Base-by-base conservation (phyloP, 2,797 vertebrate species). In the Poeciliopsis infans region DNA sequence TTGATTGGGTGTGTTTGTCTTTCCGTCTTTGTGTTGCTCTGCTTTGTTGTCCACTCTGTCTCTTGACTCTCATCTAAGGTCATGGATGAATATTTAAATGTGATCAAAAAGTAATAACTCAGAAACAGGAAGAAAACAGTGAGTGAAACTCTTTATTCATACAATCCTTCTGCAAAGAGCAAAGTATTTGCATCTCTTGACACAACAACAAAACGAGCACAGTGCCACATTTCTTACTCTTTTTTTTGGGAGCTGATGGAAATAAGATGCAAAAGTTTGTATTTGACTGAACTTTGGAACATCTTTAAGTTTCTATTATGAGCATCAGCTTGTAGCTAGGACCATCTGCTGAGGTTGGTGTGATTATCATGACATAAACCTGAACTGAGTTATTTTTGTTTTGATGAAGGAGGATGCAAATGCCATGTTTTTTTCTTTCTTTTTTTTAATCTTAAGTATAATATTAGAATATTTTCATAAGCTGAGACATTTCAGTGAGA, bases 181-280 rank as follows among this genome's bases (percentile, higher is more conserved):
- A 20, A 47, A 64, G 31, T 66, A 51, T 76, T 76, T 76, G 45
- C 59, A 76, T 76, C 12, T 51, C 18, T 49, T 25, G 20, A 7
- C 20, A 20, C 18, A 18, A n/a, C 41, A 15, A 7, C 4, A 16
- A 53, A 57, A n/a, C 0, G 11, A 41, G 12, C 25, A 25, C 25
- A 25, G 53, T 28, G 55, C n/a, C n/a, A 28, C n/a, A 57, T 57
- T 5, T 28, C 1, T 28, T 20, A 4, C 5, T 36, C 1, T 25
- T 0, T 23, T 11, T 20, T 72, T 39, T 25, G 5, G 20, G 57
- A 25, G 13, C 18, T 33, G 23, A 53, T 53, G 49, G 20, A 49
- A 80, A 84, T 23, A 61, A 64, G 10, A 70, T 71, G 69, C 11
- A 46, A 46, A 71, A 18, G 25, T 71, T 28, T 46, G 43, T 57